phyloP scores from a whole-genome alignment of 2,888 invertebrate species.

The Synergus umbraculus region DNA sequence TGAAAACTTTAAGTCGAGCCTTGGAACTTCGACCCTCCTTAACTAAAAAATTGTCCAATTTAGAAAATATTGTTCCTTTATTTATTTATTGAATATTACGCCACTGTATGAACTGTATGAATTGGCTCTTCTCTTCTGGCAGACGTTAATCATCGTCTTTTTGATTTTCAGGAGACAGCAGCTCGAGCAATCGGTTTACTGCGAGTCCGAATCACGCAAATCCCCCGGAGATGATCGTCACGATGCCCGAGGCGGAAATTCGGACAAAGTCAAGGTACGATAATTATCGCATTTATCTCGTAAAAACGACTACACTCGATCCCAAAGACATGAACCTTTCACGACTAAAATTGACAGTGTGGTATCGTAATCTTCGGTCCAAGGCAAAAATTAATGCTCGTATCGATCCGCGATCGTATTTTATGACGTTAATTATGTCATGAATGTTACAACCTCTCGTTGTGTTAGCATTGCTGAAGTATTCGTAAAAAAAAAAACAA shows the following conservation, averaged over 20 bases:
- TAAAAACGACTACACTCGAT: slow-evolving; percentile 10
- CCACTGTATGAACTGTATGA: not conserved
- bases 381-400: slow-evolving; percentile 19
- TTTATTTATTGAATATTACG: not conserved
- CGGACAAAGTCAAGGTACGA: slow-evolving; percentile 70
- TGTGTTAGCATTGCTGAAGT: not conserved
- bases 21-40: not conserved
- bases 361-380: slow-evolving; percentile 5
- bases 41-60: slow-evolving; percentile 34
- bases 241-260: slow-evolving; percentile 65
- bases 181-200: slow-evolving; percentile 74
- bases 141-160: slow-evolving; percentile 43
- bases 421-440: slow-evolving; percentile 39
- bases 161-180: slow-evolving; percentile 72
- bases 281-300: slow-evolving; percentile 37
- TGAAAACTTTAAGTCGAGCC: too few relatives aligned
- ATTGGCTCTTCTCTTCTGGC: not conserved
- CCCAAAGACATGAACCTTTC: slow-evolving; percentile 38
- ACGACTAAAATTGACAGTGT: slow-evolving; percentile 33
- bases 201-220: slow-evolving; percentile 69
- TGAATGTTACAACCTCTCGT: not conserved
- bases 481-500: not conserved
- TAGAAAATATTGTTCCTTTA: not conserved
- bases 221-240: slow-evolving; percentile 66
- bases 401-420: slow-evolving; percentile 9